Evolutionary conservation across 2,797 vertebrate species (phyloP).

Genomic region (Periparus ater): DNA sequence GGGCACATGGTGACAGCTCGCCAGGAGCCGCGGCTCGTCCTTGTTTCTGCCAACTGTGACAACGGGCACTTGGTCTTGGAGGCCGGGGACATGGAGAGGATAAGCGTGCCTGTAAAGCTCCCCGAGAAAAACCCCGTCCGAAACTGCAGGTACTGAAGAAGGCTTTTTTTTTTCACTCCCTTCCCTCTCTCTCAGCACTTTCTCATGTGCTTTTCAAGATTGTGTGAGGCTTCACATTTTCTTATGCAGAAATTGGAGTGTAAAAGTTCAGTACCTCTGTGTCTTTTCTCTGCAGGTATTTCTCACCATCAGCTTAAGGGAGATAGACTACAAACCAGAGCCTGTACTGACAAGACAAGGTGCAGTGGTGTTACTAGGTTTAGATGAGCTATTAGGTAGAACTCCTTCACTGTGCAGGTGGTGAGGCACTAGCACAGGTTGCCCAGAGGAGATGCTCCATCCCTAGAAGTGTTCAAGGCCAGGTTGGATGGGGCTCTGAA

Average conservation of each 20-base stretch:
- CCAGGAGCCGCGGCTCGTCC: conserved; percentile 89
- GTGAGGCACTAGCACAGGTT: neutral
- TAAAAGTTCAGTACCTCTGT: neutral
- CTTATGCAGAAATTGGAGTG: neutral
- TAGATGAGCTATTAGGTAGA: neutral
- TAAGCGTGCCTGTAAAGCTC: conserved; percentile 77
- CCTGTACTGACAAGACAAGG: neutral
- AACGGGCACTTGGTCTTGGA: conserved; percentile 73
- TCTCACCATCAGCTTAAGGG: neutral
- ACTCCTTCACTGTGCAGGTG: accelerated
- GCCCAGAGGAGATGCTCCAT: neutral
- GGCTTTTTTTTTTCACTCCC: accelerated
- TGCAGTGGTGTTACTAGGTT: neutral
- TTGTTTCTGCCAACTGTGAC: conserved; percentile 78
- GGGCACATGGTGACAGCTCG: conserved; percentile 90
- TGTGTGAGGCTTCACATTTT: neutral
- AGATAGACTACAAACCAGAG: neutral
- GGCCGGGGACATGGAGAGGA: conserved; percentile 82
- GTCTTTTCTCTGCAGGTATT: neutral
- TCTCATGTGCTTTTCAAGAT: neutral
- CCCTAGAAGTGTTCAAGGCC: neutral
- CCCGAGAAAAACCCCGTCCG: conserved; percentile 70
- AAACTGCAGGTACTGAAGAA: conserved; percentile 84
- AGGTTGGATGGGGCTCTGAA: neutral
- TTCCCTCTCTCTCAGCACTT: neutral